A percentile compares a stretch with the other conserved stretches of the same genome.
These are phyloP conservation scores for Anagrus nilaparvatae DNA, from an alignment of 1,140 invertebrate species.

Conservation along the genomic window DNA sequence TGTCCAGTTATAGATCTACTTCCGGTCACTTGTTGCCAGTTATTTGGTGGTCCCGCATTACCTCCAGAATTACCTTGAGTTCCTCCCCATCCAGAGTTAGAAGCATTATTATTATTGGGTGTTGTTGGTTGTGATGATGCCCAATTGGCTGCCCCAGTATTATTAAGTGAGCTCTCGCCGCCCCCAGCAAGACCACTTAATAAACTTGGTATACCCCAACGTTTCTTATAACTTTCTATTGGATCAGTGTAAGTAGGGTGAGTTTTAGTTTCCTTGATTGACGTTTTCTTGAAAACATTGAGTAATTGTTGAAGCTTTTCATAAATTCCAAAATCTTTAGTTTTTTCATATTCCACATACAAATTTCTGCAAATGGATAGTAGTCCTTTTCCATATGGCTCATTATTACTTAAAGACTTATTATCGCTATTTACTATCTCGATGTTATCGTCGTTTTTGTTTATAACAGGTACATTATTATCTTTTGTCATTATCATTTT, in stretches of 20 bases:
- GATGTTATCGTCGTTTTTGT: slow-evolving; percentile 16
- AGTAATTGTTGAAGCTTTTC: no score
- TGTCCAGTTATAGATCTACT: slow-evolving; percentile 34
- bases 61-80: slow-evolving; percentile 44
- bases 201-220: slow-evolving; percentile 49
- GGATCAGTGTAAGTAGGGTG: no score
- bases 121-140: slow-evolving; percentile 56
- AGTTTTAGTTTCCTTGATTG: no score
- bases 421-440: slow-evolving; percentile 12
- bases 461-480: slow-evolving; percentile 39
- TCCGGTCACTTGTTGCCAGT: slow-evolving; percentile 10
- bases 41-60: slow-evolving; percentile 29
- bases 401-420: no score
- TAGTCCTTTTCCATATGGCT: no score
- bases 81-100: slow-evolving; percentile 40
- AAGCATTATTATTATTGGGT: slow-evolving; percentile 50
- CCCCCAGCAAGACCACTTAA: slow-evolving; percentile 62
- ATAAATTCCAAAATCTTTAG: no score
- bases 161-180: slow-evolving; percentile 67
- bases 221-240: slow-evolving; percentile 30
- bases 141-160: slow-evolving; percentile 58
- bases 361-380: no score
- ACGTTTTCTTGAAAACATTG: neutral
- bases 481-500: no score
- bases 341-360: no score